Evolutionary conservation across 2,888 invertebrate species (phyloP), one percentile per base, ranked within the genome.

Genomic region (Eristalinus sepulchralis): DNA sequence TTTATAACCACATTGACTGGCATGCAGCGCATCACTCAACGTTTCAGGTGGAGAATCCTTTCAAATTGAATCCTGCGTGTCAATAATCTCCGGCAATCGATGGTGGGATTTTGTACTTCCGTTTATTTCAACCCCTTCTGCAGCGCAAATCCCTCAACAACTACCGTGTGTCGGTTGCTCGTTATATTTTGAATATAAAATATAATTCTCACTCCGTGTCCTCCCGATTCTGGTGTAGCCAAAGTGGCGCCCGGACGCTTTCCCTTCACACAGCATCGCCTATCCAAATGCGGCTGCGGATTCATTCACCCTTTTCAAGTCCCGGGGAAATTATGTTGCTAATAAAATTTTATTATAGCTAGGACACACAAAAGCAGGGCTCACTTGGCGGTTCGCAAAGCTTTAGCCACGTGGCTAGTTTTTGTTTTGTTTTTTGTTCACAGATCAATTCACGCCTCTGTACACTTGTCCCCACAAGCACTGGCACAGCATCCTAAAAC

Each of bases 11-110:
- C 59, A 53, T 17, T 5, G 57, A 39, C 39, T 17, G 17, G 27
- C 53, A 24, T 17, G 17, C 59, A 55, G 34, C 39, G 57, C 47
- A 75, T 75, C 47, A 66, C 39, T 80, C 70, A 70, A 67, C 68
- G 60, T 76, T 73, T 34, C 80, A 83, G 83, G 78, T 83, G 67
- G 71, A 10, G 55, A 75, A 84, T 84, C 80, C 84, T 84, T 84
- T 80, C 47, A 84, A 83, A 84, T 84, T 84, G 80, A 84, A 84
- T 84, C 76, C 62, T 76, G 80, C 70, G 70, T 84, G 84, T 84
- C 84, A 84, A 84, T 84, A 84, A 80, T 80, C 75, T 67, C 66
- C 66, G 39, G 60, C 80, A 84, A 84, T 84, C 71, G 75, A 76
- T 80, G 66, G 62, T 10, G 33, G 71, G 84, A 75, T 80, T 84